These are phyloP conservation scores for Chironomus tentans DNA, from an alignment of 2,888 invertebrate genomes.

Conservation along the genomic window DNA sequence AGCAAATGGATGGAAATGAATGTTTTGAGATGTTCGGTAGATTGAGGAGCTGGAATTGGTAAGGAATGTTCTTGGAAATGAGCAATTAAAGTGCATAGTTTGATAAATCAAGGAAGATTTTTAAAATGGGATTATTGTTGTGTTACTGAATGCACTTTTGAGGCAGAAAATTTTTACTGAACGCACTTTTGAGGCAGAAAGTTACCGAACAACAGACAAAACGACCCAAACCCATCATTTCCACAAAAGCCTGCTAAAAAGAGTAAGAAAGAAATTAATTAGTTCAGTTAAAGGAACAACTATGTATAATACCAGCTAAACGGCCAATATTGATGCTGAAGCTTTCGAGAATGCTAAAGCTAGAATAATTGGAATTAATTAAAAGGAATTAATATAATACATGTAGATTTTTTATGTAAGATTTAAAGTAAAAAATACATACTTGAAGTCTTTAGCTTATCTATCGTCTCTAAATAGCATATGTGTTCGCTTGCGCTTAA, in stretches of 20 bases:
- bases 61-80: too few relatives aligned
- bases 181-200: too few relatives aligned
- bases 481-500: conserved; percentile 16
- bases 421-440: neutral
- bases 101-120: too few relatives aligned
- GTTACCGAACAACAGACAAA: too few relatives aligned
- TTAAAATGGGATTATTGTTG: too few relatives aligned
- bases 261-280: conserved; percentile 20
- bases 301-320: neutral
- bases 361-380: conserved; percentile 21
- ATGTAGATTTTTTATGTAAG: conserved; percentile 7
- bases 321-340: neutral
- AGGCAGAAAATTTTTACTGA: too few relatives aligned
- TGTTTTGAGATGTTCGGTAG: neutral
- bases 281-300: conserved; percentile 14
- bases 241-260: neutral
- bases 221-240: neutral
- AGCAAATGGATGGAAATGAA: neutral
- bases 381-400: conserved; percentile 22
- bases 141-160: too few relatives aligned
- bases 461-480: conserved; percentile 13
- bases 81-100: too few relatives aligned
- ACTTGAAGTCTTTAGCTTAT: conserved; percentile 7
- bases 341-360: neutral
- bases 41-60: too few relatives aligned